These are phyloP conservation scores for Festucalex cinctus DNA, from an alignment of 2,113 vertebrate genomes.

Conservation along the genomic window DNA sequence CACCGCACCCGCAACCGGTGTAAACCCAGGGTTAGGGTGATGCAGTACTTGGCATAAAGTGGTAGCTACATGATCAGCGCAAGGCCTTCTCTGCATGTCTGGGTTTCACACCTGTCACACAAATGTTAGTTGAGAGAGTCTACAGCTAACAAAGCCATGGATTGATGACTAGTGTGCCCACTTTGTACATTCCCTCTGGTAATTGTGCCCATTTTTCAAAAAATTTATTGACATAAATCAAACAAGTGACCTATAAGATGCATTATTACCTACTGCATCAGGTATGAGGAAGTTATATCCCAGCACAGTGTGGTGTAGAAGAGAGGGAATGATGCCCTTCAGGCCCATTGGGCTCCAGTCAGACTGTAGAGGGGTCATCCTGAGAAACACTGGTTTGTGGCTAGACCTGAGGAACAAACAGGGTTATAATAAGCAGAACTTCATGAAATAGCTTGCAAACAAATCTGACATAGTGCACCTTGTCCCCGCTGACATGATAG, in stretches of 20 bases:
- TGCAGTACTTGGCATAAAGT: too few relatives aligned
- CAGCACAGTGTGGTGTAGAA: constrained; percentile 85
- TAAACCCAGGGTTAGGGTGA: too few relatives aligned
- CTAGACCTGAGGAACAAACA: constrained; percentile 68
- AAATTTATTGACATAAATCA: background rate
- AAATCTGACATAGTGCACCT: constrained; percentile 60
- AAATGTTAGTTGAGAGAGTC: too few relatives aligned
- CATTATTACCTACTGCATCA: constrained; percentile 82
- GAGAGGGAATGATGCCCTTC: constrained; percentile 82
- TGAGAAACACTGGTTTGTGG: constrained; percentile 79
- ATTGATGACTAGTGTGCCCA: too few relatives aligned
- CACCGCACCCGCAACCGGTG: too few relatives aligned
- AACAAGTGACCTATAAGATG: constrained; percentile 24
- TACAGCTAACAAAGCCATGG: too few relatives aligned
- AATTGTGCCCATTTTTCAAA: background rate
- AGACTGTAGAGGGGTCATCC: constrained; percentile 74
- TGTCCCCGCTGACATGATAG: constrained; percentile 77
- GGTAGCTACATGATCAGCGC: too few relatives aligned
- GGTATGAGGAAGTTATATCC: constrained; percentile 93
- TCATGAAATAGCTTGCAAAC: background rate
- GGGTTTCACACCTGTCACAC: too few relatives aligned
- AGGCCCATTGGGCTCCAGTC: constrained; percentile 83
- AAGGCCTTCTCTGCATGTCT: too few relatives aligned
- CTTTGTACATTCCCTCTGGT: background rate
- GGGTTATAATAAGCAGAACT: background rate